Evolutionary conservation across 1,140 invertebrate species (phyloP).

Genomic region (Papilio aristodemus): DNA sequence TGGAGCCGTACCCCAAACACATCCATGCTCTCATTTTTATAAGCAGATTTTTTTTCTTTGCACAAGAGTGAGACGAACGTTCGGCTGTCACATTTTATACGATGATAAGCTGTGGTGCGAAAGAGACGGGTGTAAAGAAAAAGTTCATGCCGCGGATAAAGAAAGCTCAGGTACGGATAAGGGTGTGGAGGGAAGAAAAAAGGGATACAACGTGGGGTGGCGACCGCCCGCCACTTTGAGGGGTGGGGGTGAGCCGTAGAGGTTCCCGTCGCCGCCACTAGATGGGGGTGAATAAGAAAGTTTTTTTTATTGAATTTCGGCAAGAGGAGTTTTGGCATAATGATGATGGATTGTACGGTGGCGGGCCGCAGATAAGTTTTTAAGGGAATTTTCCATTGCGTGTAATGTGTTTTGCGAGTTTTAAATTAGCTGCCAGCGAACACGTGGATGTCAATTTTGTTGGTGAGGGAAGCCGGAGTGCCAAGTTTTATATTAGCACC

Average conservation of each 20-base stretch:
- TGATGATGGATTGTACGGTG: slow-evolving; percentile 78
- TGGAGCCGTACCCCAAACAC: slow-evolving; percentile 64
- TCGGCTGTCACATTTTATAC: slow-evolving; percentile 43
- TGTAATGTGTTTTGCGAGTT: slow-evolving; percentile 73
- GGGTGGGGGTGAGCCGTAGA: slow-evolving; percentile 43
- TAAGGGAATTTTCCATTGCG: slow-evolving; percentile 62
- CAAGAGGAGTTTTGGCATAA: slow-evolving; percentile 73
- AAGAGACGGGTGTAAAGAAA: slow-evolving; percentile 68
- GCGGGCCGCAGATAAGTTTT: slow-evolving; percentile 76
- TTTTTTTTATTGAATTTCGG: slow-evolving; percentile 78
- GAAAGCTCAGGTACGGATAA: slow-evolving; percentile 78
- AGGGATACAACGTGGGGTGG: slow-evolving; percentile 74
- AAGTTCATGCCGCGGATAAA: slow-evolving; percentile 74
- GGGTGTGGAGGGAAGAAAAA: slow-evolving; percentile 77
- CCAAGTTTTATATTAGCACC: slow-evolving; percentile 32
- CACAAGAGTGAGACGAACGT: slow-evolving; percentile 48
- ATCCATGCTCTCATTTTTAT: slow-evolving; percentile 71
- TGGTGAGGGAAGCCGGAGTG: slow-evolving; percentile 33
- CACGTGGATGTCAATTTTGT: slow-evolving; percentile 54
- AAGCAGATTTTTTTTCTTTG: slow-evolving; percentile 77
- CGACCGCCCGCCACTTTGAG: slow-evolving; percentile 49
- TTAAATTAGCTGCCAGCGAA: slow-evolving; percentile 61
- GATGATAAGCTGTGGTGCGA: slow-evolving; percentile 41
- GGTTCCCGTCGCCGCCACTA: slow-evolving; percentile 63
- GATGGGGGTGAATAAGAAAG: slow-evolving; percentile 71